Evolutionary conservation across 2,113 vertebrate species (phyloP), one percentile per base, ranked within the genome.

Genomic region (Toxostoma redivivum): DNA sequence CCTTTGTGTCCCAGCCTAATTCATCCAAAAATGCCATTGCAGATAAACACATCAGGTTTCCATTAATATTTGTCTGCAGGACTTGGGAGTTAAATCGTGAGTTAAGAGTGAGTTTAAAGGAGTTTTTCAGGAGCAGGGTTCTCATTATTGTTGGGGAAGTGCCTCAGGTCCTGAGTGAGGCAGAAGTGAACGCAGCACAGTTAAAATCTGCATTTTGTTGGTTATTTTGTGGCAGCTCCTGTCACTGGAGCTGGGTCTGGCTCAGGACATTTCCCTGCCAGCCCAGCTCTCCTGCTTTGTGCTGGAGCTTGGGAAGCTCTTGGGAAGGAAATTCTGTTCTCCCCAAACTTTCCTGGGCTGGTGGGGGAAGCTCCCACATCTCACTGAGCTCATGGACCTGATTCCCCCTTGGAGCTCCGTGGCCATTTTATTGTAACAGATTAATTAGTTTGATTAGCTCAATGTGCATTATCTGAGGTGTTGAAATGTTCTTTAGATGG

Each of bases 1-100:
- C 47, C 51, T 66, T 54, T 67, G 4, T 37, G 72, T 84, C 76
- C 61, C 87, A 88, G 66, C 61, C 47, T 14, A 48, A 79, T 91
- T 69, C 12, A 50, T 69, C 20, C 14, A 53, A 86, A 83, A 57
- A 65, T 2, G 47, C 23, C 33, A 31, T 81, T 72, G 80, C 44
- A 81, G 35, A 89, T 56, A 87, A 93, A 73, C 88, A 80, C 71
- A 70, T 2, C 48, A 83, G 81, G 45, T 77, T 86, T 54, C 54
- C 67, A 35, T 67, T 86, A 77, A 58, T 64, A 15, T 60, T 73
- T 73, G 35, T 17, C 28, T 38, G 15, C 62, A 56, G 62, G 27
- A 27, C 17, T 74, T 50, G 11, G 60, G 3, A 56, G 24, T 28
- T 28, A 66, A 74, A 79, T 51, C 35, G 30, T 5, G 31, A 82